Conservation (phyloP, 2,113 vertebrate genomes). For the Elaphurus davidianus region DNA sequence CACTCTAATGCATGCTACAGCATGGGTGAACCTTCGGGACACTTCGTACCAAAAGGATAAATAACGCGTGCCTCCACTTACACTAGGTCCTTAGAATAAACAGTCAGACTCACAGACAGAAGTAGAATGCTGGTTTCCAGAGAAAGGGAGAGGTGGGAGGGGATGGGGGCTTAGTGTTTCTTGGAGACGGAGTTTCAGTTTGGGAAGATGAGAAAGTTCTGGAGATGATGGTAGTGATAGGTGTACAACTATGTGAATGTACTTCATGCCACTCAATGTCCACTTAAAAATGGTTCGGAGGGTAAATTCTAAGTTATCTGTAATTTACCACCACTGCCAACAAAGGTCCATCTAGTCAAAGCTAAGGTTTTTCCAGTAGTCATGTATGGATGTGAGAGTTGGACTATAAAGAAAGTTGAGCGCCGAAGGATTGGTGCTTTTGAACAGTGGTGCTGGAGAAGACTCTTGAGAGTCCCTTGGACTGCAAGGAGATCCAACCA, state of each 20-base stretch:
- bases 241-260: accelerated
- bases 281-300: accelerated
- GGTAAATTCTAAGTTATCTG: not conserved
- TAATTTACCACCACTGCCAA: not conserved
- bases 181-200: not conserved
- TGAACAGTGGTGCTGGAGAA: not conserved
- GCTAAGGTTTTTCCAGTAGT: not conserved
- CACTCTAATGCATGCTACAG: accelerated
- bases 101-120: accelerated
- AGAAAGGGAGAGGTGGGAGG: not conserved
- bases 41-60: accelerated
- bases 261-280: accelerated
- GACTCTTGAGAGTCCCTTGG: not conserved
- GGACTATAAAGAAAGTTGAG: not conserved
- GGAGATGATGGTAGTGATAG: accelerated
- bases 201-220: not conserved
- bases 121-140: accelerated
- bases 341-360: not conserved
- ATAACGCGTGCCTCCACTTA: accelerated
- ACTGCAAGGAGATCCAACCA: not conserved
- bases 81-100: accelerated
- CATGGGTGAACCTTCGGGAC: accelerated
- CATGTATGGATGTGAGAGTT: not conserved
- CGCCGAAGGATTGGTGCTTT: not conserved
- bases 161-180: accelerated